phyloP scores from a whole-genome alignment of 2,797 vertebrate genomes.

The Phrynocephalus vlangalii region DNA sequence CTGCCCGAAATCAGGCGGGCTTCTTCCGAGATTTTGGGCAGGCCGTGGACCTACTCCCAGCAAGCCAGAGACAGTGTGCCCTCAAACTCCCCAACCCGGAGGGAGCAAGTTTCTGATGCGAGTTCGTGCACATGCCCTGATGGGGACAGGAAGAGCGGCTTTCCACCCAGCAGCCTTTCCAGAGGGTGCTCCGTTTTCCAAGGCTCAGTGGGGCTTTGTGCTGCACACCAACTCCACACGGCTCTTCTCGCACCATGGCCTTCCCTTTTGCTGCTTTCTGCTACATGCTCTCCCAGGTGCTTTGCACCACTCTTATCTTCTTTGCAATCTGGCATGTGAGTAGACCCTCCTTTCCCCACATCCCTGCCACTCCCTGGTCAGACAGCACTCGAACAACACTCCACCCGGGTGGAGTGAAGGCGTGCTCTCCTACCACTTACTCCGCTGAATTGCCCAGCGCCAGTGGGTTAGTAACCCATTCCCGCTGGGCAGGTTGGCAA shows the following conservation, averaged over 20 bases:
- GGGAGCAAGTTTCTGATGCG: not conserved
- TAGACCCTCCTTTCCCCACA: conserved; percentile 38
- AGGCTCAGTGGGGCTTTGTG: not conserved
- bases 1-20: no score
- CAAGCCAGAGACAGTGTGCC: no score
- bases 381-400: no score
- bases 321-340: conserved; percentile 86
- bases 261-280: conserved; percentile 85
- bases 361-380: no score
- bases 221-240: not conserved
- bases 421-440: no score
- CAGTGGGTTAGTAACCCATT: no score
- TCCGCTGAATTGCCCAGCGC: no score
- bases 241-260: conserved; percentile 64
- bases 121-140: not conserved
- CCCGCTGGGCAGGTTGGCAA: no score
- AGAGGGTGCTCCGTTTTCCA: not conserved
- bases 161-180: not conserved
- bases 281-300: conserved; percentile 84
- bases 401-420: no score
- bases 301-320: conserved; percentile 83
- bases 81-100: no score
- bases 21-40: no score
- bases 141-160: not conserved
- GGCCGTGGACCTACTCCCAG: rapidly evolving